phyloP scores from a whole-genome alignment of 1,140 invertebrate genomes.

The Cydia strobilella region DNA sequence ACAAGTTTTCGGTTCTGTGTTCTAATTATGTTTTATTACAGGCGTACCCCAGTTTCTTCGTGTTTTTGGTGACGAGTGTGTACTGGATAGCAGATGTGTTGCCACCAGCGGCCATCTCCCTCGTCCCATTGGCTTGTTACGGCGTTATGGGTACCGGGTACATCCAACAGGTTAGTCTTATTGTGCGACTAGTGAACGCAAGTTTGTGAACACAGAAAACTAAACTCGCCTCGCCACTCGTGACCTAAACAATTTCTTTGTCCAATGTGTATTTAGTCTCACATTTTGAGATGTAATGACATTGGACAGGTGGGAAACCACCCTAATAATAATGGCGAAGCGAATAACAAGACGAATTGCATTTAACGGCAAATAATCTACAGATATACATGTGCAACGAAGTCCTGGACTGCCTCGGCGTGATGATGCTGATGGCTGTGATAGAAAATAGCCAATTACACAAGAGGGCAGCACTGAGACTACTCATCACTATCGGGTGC shows the following conservation, averaged over 20 bases:
- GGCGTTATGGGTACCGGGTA: slow-evolving; percentile 41
- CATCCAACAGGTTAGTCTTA: slow-evolving; percentile 36
- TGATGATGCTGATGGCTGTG: slow-evolving; percentile 83
- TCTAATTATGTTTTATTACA: slow-evolving; percentile 45
- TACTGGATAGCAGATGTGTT: slow-evolving; percentile 86
- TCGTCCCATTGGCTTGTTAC: slow-evolving; percentile 52
- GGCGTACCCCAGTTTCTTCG: slow-evolving; percentile 81
- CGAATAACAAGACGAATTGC: background rate
- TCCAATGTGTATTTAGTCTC: too few species aligned
- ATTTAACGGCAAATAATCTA: slow-evolving; percentile 14
- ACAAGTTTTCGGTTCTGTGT: background rate
- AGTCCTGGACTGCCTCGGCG: slow-evolving; percentile 53
- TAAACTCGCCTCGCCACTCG: background rate
- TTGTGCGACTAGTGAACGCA: too few species aligned
- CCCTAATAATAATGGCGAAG: too few species aligned
- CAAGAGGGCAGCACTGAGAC: slow-evolving; percentile 83
- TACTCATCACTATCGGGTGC: slow-evolving; percentile 85
- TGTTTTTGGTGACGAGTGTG: slow-evolving; percentile 82
- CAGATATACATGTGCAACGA: slow-evolving; percentile 62
- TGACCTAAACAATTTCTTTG: too few species aligned
- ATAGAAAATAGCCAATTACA: slow-evolving; percentile 85
- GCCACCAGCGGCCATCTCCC: slow-evolving; percentile 80
- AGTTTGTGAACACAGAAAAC: too few species aligned
- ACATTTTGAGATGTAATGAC: too few species aligned
- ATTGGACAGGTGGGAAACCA: too few species aligned